phyloP scores from a whole-genome alignment of 2,797 vertebrate genomes.

The Odontamblyopus lacepedii region DNA sequence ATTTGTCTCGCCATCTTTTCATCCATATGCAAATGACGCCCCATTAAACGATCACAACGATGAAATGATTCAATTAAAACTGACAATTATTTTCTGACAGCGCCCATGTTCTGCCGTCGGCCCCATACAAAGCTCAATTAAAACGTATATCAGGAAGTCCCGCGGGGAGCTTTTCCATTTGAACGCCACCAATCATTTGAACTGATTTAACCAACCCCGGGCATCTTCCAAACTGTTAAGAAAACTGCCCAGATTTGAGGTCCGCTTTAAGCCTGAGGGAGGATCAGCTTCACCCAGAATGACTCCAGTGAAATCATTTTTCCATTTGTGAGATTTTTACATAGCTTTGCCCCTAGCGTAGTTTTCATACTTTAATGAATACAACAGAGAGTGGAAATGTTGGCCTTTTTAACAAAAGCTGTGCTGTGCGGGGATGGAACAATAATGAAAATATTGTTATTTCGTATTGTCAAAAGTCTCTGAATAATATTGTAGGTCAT shows the following conservation, averaged over 20 bases:
- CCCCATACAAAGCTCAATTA: conserved; percentile 2
- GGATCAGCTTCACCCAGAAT: neutral
- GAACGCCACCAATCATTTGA: conserved; percentile 7
- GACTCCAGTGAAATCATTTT: neutral
- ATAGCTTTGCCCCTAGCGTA: neutral
- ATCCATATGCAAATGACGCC: conserved; percentile 2
- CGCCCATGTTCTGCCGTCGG: conserved; percentile 1
- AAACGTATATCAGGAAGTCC: conserved; percentile 2
- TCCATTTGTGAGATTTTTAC: neutral
- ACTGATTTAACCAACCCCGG: neutral
- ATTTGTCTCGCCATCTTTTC: conserved; percentile 1
- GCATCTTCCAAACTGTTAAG: neutral
- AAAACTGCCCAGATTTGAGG: conserved; percentile 1
- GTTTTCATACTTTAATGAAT: neutral
- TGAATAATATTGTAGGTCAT: no score
- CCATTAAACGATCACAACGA: conserved; percentile 2
- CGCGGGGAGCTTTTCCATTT: neutral
- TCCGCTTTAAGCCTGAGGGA: neutral
- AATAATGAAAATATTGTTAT: no score
- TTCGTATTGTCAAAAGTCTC: no score
- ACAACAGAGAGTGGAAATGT: neutral
- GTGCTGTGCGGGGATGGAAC: no score
- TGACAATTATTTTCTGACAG: conserved; percentile 11
- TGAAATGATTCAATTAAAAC: conserved; percentile 11
- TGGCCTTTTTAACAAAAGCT: neutral